Evolutionary conservation across 2,888 invertebrate genomes (phyloP).

Genomic region (Orthosia gracilis): DNA sequence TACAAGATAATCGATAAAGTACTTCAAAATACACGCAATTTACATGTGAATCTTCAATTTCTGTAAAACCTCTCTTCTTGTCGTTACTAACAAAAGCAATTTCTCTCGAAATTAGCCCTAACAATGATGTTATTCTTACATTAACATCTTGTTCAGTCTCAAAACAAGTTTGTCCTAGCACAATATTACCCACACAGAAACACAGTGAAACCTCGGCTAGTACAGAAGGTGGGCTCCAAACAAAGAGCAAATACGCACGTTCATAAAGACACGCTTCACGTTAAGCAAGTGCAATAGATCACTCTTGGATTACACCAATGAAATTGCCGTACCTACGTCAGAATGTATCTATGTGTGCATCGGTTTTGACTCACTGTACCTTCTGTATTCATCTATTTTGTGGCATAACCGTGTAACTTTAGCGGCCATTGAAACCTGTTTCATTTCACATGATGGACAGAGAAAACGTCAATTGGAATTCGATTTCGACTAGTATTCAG

Average conservation of each 20-base stretch:
- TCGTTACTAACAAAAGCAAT: conserved; percentile 4
- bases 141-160: conserved; percentile 26
- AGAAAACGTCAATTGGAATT: conserved; percentile 55
- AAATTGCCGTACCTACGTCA: not conserved
- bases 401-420: conserved; percentile 22
- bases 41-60: not conserved
- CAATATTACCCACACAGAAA: conserved; percentile 12
- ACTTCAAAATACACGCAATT: not conserved
- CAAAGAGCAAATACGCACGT: not conserved
- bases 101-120: conserved; percentile 11
- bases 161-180: conserved; percentile 20
- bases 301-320: no score
- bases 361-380: not conserved
- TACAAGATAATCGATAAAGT: not conserved
- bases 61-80: not conserved
- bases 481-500: conserved; percentile 42
- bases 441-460: conserved; percentile 29
- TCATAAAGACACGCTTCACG: not conserved
- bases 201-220: not conserved
- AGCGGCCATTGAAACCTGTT: conserved; percentile 26
- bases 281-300: not conserved
- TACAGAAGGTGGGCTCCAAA: not conserved
- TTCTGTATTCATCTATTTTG: not conserved
- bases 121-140: conserved; percentile 28
- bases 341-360: not conserved